Conservation (phyloP, 2,113 vertebrate species). For the Damaliscus lunatus region DNA sequence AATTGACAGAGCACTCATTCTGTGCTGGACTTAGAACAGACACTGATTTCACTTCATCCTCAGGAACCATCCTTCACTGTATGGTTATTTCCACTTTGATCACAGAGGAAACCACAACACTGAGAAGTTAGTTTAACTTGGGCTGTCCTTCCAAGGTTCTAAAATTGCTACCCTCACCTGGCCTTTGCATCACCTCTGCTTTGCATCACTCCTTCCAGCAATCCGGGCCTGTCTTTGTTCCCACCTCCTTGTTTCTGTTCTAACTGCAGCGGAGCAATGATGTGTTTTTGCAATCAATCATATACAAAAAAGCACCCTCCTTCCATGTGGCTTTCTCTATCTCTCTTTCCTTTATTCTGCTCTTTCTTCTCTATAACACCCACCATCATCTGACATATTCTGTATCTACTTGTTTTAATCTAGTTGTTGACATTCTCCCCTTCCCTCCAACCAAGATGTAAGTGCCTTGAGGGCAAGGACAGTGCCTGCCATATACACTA, state of each 20-base stretch:
- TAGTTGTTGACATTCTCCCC: neutral
- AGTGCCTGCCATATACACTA: neutral
- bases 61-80: neutral
- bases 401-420: neutral
- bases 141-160: neutral
- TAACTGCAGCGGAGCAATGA: neutral
- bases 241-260: neutral
- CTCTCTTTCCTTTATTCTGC: neutral
- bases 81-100: neutral
- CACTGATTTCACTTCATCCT: neutral
- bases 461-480: neutral
- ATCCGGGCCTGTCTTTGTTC: neutral
- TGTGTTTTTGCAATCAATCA: neutral
- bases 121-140: neutral
- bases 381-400: neutral
- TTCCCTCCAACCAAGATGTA: neutral
- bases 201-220: neutral
- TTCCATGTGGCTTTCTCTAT: neutral
- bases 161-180: neutral
- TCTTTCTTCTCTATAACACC: neutral
- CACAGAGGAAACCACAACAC: neutral
- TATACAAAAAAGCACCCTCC: neutral
- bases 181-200: neutral
- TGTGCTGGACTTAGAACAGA: neutral
- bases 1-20: neutral